A percentile compares a stretch with the other conserved stretches of the same genome.
Conservation (phyloP, 2,113 vertebrate species). For the Bombycilla garrulus region DNA sequence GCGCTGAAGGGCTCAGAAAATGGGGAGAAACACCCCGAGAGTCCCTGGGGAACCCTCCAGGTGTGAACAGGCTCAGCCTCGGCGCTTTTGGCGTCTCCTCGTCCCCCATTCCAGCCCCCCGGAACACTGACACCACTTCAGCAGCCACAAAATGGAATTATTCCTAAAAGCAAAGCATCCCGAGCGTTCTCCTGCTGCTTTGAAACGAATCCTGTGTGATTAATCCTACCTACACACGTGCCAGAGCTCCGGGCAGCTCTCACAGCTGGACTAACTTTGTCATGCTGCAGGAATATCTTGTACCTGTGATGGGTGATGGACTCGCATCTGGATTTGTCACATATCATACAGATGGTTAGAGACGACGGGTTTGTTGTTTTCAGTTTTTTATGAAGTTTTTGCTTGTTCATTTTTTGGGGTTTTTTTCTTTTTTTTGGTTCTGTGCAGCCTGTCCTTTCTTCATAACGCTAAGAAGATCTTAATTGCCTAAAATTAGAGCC, state of each 20-base stretch:
- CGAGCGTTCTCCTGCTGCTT: neutral
- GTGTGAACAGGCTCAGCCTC: neutral
- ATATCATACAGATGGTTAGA: neutral
- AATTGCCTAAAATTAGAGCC: neutral
- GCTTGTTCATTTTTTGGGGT: too few relatives aligned
- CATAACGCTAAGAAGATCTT: neutral
- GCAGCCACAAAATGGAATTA: rapidly evolving
- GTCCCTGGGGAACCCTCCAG: neutral
- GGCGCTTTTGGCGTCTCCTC: neutral
- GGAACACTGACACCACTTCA: neutral
- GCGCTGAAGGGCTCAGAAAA: neutral
- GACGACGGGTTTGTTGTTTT: neutral
- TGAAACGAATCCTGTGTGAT: neutral
- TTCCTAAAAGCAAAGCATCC: neutral
- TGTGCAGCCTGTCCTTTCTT: neutral
- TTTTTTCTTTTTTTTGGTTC: neutral
- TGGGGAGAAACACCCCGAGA: neutral
- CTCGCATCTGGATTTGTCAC: neutral
- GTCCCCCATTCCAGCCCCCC: neutral
- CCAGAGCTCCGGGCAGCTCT: neutral
- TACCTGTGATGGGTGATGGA: neutral
- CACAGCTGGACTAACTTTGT: neutral
- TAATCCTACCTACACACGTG: neutral
- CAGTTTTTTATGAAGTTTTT: neutral
- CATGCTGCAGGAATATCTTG: neutral